These are phyloP conservation scores for Seira musarum DNA, from an alignment of 2,888 invertebrate species.

Conservation along the genomic window DNA sequence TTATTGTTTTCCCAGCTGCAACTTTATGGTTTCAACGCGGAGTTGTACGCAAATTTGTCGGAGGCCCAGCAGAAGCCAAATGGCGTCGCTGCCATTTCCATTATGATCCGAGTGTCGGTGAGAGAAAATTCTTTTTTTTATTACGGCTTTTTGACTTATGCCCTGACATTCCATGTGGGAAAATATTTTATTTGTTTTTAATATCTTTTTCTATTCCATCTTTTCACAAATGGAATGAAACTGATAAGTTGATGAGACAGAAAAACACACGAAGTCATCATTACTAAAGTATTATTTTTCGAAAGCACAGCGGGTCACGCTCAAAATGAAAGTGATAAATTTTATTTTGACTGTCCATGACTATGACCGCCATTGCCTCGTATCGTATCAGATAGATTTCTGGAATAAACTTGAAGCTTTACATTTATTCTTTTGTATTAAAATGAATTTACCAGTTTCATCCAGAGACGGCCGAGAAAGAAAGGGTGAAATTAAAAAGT, in stretches of 20 bases:
- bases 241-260: background rate
- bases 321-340: background rate
- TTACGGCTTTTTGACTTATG: background rate
- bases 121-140: constrained; percentile 42
- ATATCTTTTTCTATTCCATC: background rate
- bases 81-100: constrained; percentile 93
- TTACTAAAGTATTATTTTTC: background rate
- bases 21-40: constrained; percentile 96
- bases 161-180: background rate
- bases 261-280: too few species aligned
- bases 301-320: background rate
- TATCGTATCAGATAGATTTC: background rate
- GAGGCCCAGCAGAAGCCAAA: constrained; percentile 97
- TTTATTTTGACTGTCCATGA: background rate
- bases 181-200: background rate
- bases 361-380: background rate
- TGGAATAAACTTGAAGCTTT: background rate
- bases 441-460: too few species aligned
- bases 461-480: background rate
- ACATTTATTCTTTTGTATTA: too few species aligned
- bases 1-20: constrained; percentile 83
- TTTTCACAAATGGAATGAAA: background rate
- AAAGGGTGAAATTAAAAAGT: background rate
- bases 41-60: constrained; percentile 96
- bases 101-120: constrained; percentile 89